phyloP scores from a whole-genome alignment of 2,113 vertebrate genomes.

The Toxotes jaculatrix region DNA sequence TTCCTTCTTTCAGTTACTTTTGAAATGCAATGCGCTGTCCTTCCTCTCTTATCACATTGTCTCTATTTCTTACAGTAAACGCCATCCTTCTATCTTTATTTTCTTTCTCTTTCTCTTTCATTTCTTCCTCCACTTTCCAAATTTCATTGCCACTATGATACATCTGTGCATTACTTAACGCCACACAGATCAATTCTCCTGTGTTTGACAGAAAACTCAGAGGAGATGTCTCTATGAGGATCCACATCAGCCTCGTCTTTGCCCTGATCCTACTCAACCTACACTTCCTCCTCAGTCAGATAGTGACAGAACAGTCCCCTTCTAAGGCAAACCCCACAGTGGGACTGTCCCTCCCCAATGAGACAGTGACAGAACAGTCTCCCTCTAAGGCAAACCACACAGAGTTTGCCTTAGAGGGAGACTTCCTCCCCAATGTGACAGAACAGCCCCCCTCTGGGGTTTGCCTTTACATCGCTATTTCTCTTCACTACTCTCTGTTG shows the following conservation, averaged over 20 bases:
- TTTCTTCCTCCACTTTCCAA: too few species aligned
- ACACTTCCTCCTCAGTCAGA: constrained; percentile 60
- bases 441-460: neutral
- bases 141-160: neutral
- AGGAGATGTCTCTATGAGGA: constrained; percentile 62
- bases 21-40: neutral
- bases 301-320: neutral
- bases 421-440: constrained; percentile 61
- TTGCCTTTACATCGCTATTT: constrained; percentile 59
- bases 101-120: too few species aligned
- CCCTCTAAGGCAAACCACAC: too few species aligned
- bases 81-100: too few species aligned
- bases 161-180: neutral
- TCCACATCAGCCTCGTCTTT: constrained; percentile 68
- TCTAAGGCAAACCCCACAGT: too few species aligned
- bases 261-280: constrained; percentile 75
- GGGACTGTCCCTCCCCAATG: too few species aligned
- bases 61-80: neutral
- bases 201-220: constrained; percentile 44
- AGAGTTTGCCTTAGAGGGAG: too few species aligned
- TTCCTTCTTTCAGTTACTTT: neutral
- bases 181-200: neutral
- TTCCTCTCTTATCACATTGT: neutral
- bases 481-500: constrained; percentile 77
- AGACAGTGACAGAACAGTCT: too few species aligned